Conservation (phyloP, 2,113 vertebrate genomes). For the Elephantulus edwardii region DNA sequence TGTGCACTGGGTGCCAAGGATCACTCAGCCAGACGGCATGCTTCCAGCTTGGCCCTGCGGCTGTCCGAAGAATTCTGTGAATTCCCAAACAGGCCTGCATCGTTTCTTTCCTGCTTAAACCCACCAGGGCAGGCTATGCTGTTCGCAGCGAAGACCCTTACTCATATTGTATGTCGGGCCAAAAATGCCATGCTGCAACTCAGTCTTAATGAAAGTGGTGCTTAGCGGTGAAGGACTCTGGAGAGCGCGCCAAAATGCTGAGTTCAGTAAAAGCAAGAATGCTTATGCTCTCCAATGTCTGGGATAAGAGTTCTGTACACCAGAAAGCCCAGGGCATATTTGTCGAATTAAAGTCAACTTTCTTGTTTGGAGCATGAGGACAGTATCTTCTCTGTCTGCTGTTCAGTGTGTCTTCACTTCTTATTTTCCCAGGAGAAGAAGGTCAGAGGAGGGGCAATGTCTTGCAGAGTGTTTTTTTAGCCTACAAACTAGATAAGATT, state of each 20-base stretch:
- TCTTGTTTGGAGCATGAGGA: background rate
- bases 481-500: background rate
- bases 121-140: background rate
- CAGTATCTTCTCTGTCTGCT: background rate
- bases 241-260: background rate
- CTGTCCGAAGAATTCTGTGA: background rate
- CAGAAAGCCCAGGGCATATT: background rate
- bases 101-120: constrained; percentile 5
- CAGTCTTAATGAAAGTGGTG: background rate
- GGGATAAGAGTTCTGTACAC: background rate
- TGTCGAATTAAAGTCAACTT: background rate
- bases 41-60: background rate
- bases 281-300: background rate
- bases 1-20: background rate
- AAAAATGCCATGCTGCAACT: background rate
- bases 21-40: constrained; percentile 52
- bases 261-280: background rate
- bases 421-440: background rate
- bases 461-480: background rate
- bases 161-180: background rate
- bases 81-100: background rate
- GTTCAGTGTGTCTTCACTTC: background rate
- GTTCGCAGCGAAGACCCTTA: background rate
- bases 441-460: background rate
- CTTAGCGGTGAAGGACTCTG: background rate